Conservation (phyloP, 2,797 vertebrate species). For the Brachyrhaphis roseni region DNA sequence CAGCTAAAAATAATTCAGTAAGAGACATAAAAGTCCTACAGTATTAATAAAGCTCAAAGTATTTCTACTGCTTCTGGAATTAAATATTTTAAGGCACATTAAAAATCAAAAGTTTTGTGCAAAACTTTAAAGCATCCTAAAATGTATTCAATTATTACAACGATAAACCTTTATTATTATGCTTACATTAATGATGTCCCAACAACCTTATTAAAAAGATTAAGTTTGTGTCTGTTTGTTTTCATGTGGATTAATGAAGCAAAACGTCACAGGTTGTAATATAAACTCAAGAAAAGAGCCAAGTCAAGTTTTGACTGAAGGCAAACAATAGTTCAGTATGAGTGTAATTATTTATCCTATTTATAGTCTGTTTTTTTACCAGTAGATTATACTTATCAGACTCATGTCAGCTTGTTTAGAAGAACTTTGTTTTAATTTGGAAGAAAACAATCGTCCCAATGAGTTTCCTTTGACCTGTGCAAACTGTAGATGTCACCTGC, state of each 20-base stretch:
- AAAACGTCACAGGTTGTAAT: background rate
- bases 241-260: background rate
- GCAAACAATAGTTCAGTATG: constrained; percentile 4
- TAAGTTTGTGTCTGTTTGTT: background rate
- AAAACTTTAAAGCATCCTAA: background rate
- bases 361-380: constrained; percentile 52
- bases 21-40: background rate
- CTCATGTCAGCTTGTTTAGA: constrained; percentile 38
- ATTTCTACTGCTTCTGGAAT: background rate
- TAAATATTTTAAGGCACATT: background rate
- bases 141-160: background rate
- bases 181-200: background rate
- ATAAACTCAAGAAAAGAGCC: constrained; percentile 5
- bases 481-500: constrained; percentile 20
- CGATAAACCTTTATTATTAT: background rate
- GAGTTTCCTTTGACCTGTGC: constrained; percentile 30
- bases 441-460: background rate
- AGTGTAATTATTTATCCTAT: constrained; percentile 35
- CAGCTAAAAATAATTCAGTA: background rate
- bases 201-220: background rate
- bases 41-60: background rate
- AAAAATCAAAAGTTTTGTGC: background rate
- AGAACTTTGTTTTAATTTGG: constrained; percentile 36
- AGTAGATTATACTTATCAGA: constrained; percentile 38
- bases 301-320: background rate